Conservation (phyloP, 2,797 vertebrate genomes). For the Enteromius radiatus region DNA sequence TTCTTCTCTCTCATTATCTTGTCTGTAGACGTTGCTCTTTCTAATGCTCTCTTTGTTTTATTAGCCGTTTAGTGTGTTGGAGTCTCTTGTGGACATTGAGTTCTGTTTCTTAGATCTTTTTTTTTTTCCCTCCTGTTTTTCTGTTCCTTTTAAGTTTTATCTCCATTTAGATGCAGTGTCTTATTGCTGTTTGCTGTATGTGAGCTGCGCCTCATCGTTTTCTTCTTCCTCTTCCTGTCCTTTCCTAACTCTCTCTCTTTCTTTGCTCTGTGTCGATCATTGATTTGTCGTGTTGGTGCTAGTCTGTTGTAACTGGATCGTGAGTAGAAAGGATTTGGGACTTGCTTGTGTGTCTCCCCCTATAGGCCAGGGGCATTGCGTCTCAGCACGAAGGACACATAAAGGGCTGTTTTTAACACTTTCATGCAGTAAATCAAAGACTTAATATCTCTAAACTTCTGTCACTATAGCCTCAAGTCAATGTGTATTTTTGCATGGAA, state of each 20-base stretch:
- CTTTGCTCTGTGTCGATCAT: constrained; percentile 49
- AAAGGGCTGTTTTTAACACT: constrained; percentile 33
- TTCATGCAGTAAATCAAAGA: constrained; percentile 36
- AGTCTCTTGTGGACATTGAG: constrained; percentile 55
- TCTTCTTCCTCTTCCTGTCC: constrained; percentile 32
- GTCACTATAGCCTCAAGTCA: constrained; percentile 32
- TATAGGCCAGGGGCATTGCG: constrained; percentile 61
- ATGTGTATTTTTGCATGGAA: constrained; percentile 49
- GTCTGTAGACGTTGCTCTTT: constrained; percentile 70
- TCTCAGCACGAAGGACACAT: constrained; percentile 46
- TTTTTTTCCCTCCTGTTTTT: constrained; percentile 18
- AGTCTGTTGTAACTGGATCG: constrained; percentile 57
- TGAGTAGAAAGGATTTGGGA: constrained; percentile 57
- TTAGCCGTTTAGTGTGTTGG: constrained; percentile 75
- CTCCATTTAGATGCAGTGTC: constrained; percentile 62
- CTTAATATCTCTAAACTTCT: constrained; percentile 21
- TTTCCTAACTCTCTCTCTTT: constrained; percentile 32
- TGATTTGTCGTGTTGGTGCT: constrained; percentile 57
- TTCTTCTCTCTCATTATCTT: constrained; percentile 63
- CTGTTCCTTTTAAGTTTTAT: constrained; percentile 43
- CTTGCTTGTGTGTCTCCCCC: constrained; percentile 55
- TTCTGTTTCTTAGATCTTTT: constrained; percentile 49
- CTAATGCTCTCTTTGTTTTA: constrained; percentile 78
- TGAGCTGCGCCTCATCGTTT: constrained; percentile 53
- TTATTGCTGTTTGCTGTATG: constrained; percentile 55